Percentiles rank a stretch among this genome's conserved stretches.
Evolutionary conservation across 2,113 vertebrate species (phyloP).

Genomic region (Brachirus orientalis): DNA sequence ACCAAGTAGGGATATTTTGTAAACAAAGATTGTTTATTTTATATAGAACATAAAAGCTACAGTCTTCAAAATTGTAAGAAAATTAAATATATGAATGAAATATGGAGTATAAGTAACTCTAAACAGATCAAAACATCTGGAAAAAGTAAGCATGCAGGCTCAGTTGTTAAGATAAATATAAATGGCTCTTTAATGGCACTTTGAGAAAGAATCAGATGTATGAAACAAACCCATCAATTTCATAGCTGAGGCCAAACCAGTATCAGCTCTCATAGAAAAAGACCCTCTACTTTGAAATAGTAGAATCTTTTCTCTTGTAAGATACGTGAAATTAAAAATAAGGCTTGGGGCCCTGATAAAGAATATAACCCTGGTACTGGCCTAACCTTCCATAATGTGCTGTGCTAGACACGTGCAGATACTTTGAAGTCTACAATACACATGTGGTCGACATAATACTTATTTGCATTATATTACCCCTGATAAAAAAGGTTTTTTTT

Average conservation of each 20-base stretch:
- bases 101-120: conserved; percentile 82
- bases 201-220: conserved; percentile 64
- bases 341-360: conserved; percentile 60
- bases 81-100: conserved; percentile 87
- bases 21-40: conserved; percentile 89
- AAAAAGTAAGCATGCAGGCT: conserved; percentile 87
- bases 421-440: conserved; percentile 57
- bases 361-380: conserved; percentile 59
- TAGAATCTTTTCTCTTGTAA: conserved; percentile 54
- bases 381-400: conserved; percentile 53
- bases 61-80: conserved; percentile 78
- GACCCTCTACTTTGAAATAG: conserved; percentile 53
- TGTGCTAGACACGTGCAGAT: conserved; percentile 52
- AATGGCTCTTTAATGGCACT: conserved; percentile 78
- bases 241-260: conserved; percentile 60
- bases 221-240: conserved; percentile 65
- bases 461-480: conserved; percentile 42
- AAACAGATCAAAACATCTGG: conserved; percentile 75
- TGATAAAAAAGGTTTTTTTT: conserved; percentile 29
- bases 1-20: conserved; percentile 64
- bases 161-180: conserved; percentile 79
- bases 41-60: conserved; percentile 83
- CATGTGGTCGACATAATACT: conserved; percentile 40
- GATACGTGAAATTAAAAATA: conserved; percentile 60
- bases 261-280: conserved; percentile 57